Conservation (phyloP, 1,140 invertebrate species). For the Trachymyrmex septentrionalis region DNA sequence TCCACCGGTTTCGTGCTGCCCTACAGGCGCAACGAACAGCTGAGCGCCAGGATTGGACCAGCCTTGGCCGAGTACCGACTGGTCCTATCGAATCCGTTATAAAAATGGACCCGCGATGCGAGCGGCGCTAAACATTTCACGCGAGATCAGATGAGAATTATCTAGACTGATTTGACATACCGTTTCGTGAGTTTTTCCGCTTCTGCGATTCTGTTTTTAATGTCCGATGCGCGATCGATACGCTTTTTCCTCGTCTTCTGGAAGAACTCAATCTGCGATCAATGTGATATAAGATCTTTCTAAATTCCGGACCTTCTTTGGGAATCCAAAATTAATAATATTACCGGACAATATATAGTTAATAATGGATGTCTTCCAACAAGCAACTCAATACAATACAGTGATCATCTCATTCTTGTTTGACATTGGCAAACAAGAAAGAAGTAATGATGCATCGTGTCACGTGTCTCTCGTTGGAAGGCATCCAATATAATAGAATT, state of each 20-base stretch:
- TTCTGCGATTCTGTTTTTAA: not conserved
- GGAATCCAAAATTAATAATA: not conserved
- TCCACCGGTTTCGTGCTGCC: constrained; percentile 74
- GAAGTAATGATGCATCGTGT: too few relatives aligned
- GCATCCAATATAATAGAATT: too few relatives aligned
- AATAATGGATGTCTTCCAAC: too few relatives aligned
- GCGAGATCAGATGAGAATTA: constrained; percentile 2
- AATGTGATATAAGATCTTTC: not conserved
- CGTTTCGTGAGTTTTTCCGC: not conserved
- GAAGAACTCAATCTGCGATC: not conserved
- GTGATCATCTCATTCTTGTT: too few relatives aligned
- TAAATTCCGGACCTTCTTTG: too few relatives aligned
- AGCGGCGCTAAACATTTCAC: not conserved
- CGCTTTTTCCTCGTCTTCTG: not conserved
- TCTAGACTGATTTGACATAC: not conserved
- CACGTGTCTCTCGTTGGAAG: too few relatives aligned
- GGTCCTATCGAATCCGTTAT: constrained; percentile 57
- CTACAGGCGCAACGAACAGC: constrained; percentile 67
- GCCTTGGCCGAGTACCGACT: constrained; percentile 78
- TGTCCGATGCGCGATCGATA: not conserved
- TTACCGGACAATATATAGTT: not conserved
- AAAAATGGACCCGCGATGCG: constrained; percentile 10
- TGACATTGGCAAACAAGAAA: too few relatives aligned
- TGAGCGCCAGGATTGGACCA: constrained; percentile 76
- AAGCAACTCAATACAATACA: too few relatives aligned